These are phyloP conservation scores for Drosophila kepulauana DNA, from an alignment of 1,140 invertebrate species.

Conservation along the genomic window DNA sequence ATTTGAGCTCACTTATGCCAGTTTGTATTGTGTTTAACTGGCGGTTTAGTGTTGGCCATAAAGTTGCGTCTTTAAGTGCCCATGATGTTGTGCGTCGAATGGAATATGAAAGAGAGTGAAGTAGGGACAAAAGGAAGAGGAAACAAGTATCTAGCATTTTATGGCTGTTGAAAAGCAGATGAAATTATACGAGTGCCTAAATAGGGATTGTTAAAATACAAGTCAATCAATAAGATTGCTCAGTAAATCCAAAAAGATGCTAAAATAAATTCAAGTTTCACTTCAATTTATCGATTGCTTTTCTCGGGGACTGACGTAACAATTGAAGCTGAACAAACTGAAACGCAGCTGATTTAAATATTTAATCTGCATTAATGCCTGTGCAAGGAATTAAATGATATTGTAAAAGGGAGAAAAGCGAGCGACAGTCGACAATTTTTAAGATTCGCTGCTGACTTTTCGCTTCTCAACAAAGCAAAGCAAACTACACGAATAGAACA, in stretches of 20 bases:
- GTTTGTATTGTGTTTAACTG: constrained; percentile 59
- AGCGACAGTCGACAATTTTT: constrained; percentile 25
- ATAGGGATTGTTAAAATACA: constrained; percentile 6
- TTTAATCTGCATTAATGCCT: constrained; percentile 19
- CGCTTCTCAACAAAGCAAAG: not conserved
- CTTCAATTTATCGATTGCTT: not conserved
- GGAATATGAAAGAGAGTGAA: not conserved
- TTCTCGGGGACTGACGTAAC: not conserved
- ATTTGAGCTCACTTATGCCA: not conserved
- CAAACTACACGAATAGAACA: constrained; percentile 9
- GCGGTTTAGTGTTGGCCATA: constrained; percentile 61
- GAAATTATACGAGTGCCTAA: constrained; percentile 14
- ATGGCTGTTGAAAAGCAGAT: constrained; percentile 12
- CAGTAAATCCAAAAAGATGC: not conserved
- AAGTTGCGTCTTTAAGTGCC: constrained; percentile 49
- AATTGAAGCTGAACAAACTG: not conserved
- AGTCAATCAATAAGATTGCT: constrained; percentile 8
- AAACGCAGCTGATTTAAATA: constrained; percentile 13
- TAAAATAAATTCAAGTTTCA: not conserved
- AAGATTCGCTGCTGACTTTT: constrained; percentile 55
- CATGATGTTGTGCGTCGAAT: constrained; percentile 19
- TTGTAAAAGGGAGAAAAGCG: not conserved
- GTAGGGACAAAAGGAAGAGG: constrained; percentile 3
- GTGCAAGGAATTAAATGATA: constrained; percentile 30
- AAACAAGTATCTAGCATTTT: constrained; percentile 6